Conservation (phyloP, 2,888 invertebrate species). For the Ornithoptera priamus region DNA sequence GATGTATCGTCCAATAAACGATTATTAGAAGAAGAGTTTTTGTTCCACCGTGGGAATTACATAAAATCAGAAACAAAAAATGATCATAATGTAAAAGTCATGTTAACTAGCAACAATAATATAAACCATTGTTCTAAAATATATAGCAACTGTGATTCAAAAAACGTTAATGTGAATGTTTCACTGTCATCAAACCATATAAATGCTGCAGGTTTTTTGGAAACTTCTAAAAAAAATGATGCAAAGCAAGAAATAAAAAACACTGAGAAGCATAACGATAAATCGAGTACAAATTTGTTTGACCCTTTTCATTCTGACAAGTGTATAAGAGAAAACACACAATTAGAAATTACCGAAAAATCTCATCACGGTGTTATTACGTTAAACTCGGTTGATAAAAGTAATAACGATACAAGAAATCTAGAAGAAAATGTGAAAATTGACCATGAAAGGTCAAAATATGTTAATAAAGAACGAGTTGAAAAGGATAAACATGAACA, state of each 20-base stretch:
- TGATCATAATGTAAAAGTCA: conserved; percentile 45
- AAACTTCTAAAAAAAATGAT: conserved; percentile 51
- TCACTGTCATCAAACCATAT: conserved; percentile 48
- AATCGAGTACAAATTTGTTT: conserved; percentile 44
- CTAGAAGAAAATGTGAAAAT: conserved; percentile 59
- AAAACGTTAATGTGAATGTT: conserved; percentile 50
- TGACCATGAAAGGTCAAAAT: conserved; percentile 64
- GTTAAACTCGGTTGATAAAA: conserved; percentile 47
- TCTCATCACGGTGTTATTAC: conserved; percentile 52
- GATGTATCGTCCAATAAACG: conserved; percentile 31
- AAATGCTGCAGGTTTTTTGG: conserved; percentile 49
- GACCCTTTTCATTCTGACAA: conserved; percentile 49
- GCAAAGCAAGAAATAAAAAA: conserved; percentile 43
- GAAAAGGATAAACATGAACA: conserved; percentile 67
- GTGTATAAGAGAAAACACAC: conserved; percentile 70
- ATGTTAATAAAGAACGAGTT: conserved; percentile 53
- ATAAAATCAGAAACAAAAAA: conserved; percentile 48
- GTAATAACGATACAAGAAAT: conserved; percentile 56
- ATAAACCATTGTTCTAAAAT: conserved; percentile 32
- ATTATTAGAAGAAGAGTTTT: conserved; percentile 32
- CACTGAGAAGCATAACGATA: conserved; percentile 55
- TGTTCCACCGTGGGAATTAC: conserved; percentile 41
- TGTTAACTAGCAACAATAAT: conserved; percentile 45
- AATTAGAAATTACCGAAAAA: conserved; percentile 66
- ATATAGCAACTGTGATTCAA: conserved; percentile 34